These are phyloP conservation scores for Decapterus maruadsi DNA, from an alignment of 2,797 vertebrate species.

Conservation along the genomic window DNA sequence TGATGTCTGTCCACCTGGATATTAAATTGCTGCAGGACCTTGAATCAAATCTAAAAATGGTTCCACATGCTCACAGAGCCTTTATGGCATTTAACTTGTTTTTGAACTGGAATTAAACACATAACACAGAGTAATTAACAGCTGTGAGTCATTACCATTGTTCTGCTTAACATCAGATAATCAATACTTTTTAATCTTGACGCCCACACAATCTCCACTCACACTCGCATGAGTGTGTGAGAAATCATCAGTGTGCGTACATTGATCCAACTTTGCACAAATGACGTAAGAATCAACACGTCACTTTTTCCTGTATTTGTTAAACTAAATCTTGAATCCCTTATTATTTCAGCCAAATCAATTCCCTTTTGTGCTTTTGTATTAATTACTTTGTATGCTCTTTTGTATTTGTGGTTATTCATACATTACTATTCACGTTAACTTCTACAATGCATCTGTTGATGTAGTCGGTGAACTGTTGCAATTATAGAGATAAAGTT, in stretches of 20 bases:
- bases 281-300: not conserved
- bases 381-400: too few relatives aligned
- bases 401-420: too few relatives aligned
- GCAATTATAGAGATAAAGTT: too few relatives aligned
- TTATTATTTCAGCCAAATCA: not conserved
- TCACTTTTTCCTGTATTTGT: not conserved
- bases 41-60: conserved; percentile 35
- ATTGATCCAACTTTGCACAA: not conserved
- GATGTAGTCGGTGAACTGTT: too few relatives aligned
- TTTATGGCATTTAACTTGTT: conserved; percentile 50
- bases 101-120: conserved; percentile 42
- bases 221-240: not conserved
- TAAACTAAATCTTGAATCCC: not conserved
- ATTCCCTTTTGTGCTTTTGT: not conserved
- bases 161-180: conserved; percentile 46
- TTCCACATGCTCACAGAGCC: conserved; percentile 16
- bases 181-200: conserved; percentile 72
- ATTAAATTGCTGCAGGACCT: conserved; percentile 10
- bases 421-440: too few relatives aligned
- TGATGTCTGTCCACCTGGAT: not conserved
- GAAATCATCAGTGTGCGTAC: not conserved
- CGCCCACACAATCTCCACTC: conserved; percentile 5
- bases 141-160: conserved; percentile 28
- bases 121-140: conserved; percentile 47
- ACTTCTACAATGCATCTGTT: too few relatives aligned